These are phyloP conservation scores for Myotis lucifugus DNA, from an alignment of 2,113 vertebrate species.

Conservation along the genomic window DNA sequence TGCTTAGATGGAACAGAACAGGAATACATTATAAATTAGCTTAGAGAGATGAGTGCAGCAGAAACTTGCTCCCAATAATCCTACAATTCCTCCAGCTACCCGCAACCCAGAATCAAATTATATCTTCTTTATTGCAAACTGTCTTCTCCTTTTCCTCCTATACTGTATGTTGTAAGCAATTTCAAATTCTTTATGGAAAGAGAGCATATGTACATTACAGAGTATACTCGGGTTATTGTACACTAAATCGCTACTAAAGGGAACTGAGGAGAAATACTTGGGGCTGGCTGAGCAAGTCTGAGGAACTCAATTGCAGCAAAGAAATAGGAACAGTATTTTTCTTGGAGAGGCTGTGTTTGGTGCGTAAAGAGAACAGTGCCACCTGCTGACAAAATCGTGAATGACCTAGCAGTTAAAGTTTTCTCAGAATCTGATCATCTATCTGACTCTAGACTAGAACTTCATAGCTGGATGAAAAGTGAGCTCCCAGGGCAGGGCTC, in stretches of 20 bases:
- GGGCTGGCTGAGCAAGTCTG: background rate
- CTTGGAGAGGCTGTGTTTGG: background rate
- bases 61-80: background rate
- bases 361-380: constrained; percentile 51
- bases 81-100: background rate
- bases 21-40: background rate
- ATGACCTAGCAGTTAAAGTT: background rate
- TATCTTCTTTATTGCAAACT: background rate
- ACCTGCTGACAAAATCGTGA: constrained; percentile 68
- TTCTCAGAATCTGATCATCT: background rate
- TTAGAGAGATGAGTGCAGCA: background rate
- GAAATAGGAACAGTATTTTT: background rate
- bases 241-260: background rate
- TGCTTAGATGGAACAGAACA: background rate
- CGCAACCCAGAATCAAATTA: background rate
- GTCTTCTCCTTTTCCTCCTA: background rate
- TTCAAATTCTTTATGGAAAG: background rate
- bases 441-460: background rate
- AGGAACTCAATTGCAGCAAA: background rate
- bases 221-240: background rate
- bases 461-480: background rate
- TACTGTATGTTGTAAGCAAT: constrained; percentile 6
- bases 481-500: background rate
- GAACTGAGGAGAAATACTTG: background rate
- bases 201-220: background rate